Base-by-base conservation (phyloP, 1,140 invertebrate genomes). In the Drosophila jambulina region DNA sequence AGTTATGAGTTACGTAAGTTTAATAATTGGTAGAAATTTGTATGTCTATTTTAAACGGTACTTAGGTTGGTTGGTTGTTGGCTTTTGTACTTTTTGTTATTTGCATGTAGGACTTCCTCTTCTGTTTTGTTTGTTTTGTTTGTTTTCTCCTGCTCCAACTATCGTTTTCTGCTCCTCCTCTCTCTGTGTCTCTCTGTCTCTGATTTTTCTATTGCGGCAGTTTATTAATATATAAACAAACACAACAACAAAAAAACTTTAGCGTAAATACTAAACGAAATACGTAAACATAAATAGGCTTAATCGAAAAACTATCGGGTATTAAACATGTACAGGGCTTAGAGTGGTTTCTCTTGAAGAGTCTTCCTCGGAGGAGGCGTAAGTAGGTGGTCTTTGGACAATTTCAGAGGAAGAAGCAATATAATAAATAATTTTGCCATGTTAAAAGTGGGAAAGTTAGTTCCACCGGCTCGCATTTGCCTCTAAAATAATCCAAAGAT, bases 51-150 rank as follows among this genome's bases (percentile, higher is more conserved):
- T 56, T 91, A 80, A 90, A 62, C 86, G 85, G 85, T 90, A 90
- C 86, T 91, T 90, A 90, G 86, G 85, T 90, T 90, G 85, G 85
- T 90, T 90, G 86, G 85, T 90, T 90, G 85, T 90, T 90, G 85
- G 85, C 85, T 90, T 90, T 90, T 90, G 85, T 90, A 90, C 85
- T 90, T 90, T 56, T 90, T 90, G 85, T 90, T 90, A 90, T 90
- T 90, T 90, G 85, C 85, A 90, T 90, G 74, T 90, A 90, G 85
- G 86, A 90, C 86, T 90, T 90, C 75, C 82, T 90, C 69, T 70
- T 46, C 65, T 59, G 51, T 61, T 69, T 61, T 56, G 46, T 67
- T 57, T 12, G 38, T n/a, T 36, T 74, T 38, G 15, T 69, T 64
- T 56, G 42, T 21, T 67, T 58, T 36, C 21, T 61, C 56, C 40